Base-by-base conservation (phyloP, 2,888 invertebrate species). In the Eilema sororculum region DNA sequence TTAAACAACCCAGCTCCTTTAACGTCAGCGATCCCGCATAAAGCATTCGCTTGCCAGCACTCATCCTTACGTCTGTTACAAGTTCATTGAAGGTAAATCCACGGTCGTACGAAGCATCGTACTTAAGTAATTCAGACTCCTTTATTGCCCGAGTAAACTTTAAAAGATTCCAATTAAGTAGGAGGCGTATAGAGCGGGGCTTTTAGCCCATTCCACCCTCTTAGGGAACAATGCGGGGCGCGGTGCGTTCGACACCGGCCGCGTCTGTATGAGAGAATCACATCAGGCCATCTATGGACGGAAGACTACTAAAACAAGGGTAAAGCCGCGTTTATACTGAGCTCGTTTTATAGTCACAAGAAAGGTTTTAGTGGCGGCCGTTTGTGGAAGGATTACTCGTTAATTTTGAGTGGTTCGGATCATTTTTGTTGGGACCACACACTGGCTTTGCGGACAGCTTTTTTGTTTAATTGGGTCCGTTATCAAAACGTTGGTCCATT, bases 91-190 rank as follows among this genome's bases (percentile, higher is more conserved):
- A 80, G 78, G 74, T 77, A 78, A 81, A 80, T 79, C 78, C 76
- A 69, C 73, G 71, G 76, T 68, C 73, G 75, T 81, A 70, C 76
- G 70, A 58, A 74, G 77, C 75, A 59, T 63, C 76, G 77, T 78
- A 77, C 86, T 86, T 85, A 87, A 86, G 86, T 86, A 85, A 86
- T 87, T 84, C 84, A 78, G 84, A 77, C 88, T 84, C 87, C 89
- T 92, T 93, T 92, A 92, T 90, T 86, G 89, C 88, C 84, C 80
- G 87, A 91, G 91, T 92, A 92, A 94, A 94, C 91, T 93, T 94
- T 94, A 93, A 94, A 93, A 94, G 94, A 94, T 92, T 92, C 92
- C 93, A 94, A 94, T 94, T 94, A 94, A 92, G 89, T 87, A 84
- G 84, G 72, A 81, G 79, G 82, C 83, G 79, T 78, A 83, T 75